Evolutionary conservation across 2,113 vertebrate genomes (phyloP).

Genomic region (Perca fluviatilis): DNA sequence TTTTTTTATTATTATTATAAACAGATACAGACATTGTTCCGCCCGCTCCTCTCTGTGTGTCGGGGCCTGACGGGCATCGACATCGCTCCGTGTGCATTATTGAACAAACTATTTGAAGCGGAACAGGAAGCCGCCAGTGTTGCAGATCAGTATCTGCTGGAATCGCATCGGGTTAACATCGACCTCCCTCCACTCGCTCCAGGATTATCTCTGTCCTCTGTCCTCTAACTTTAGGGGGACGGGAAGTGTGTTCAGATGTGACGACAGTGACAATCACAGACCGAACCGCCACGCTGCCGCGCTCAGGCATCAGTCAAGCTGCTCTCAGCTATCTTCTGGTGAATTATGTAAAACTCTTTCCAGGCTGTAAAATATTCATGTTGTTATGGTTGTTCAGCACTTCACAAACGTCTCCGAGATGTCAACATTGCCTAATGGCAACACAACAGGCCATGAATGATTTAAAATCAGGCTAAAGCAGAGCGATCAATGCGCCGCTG

Average conservation of each 20-base stretch:
- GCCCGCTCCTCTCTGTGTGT: not conserved
- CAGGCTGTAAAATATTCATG: conserved; percentile 65
- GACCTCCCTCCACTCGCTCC: conserved; percentile 19
- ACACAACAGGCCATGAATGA: conserved; percentile 61
- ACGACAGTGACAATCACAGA: not conserved
- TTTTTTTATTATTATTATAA: no score
- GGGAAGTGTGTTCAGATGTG: not conserved
- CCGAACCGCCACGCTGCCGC: not conserved
- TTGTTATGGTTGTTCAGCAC: conserved; percentile 59
- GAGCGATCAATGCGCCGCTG: not conserved
- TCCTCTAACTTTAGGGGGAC: not conserved
- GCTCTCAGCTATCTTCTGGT: conserved; percentile 18
- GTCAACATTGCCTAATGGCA: conserved; percentile 47
- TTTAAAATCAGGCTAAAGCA: conserved; percentile 18
- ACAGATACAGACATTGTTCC: not conserved
- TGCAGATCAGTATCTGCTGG: conserved; percentile 45
- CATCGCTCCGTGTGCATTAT: not conserved
- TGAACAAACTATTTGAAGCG: conserved; percentile 47
- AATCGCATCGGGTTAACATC: conserved; percentile 47
- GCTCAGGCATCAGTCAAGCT: not conserved
- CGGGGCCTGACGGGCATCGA: not conserved
- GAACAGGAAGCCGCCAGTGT: conserved; percentile 30
- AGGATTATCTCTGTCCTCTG: conserved; percentile 58
- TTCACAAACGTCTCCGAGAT: conserved; percentile 36
- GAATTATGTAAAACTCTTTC: conserved; percentile 38